Conservation (phyloP, 2,888 invertebrate species). For the Mycalesis mineus region DNA sequence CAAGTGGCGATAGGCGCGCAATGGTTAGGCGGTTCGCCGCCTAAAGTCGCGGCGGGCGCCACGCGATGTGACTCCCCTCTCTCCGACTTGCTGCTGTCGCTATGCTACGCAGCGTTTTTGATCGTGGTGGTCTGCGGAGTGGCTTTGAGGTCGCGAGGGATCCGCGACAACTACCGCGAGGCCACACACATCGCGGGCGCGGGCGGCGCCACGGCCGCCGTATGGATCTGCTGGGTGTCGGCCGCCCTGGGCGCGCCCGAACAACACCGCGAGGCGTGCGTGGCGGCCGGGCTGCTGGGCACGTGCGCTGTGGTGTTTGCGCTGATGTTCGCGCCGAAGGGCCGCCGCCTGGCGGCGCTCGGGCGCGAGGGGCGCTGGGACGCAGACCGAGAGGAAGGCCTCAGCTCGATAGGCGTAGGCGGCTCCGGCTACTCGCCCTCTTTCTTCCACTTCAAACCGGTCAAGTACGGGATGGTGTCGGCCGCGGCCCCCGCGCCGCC, state of each 20-base stretch:
- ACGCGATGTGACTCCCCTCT: conserved; percentile 82
- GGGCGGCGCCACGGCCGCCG: conserved; percentile 89
- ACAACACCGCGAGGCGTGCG: conserved; percentile 89
- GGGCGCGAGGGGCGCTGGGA: conserved; percentile 92
- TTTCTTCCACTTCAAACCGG: conserved; percentile 95
- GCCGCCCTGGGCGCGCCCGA: conserved; percentile 89
- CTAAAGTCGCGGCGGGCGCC: conserved; percentile 58
- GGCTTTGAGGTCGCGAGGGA: conserved; percentile 90
- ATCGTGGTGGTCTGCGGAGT: conserved; percentile 90
- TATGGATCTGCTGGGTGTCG: conserved; percentile 91
- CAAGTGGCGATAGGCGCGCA: conserved; percentile 91
- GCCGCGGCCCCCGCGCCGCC: conserved; percentile 63
- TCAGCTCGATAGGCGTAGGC: conserved; percentile 86
- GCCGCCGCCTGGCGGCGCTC: conserved; percentile 93
- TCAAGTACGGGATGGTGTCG: conserved; percentile 85
- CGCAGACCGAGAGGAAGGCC: conserved; percentile 89
- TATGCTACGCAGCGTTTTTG: conserved; percentile 90
- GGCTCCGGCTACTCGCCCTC: conserved; percentile 93
- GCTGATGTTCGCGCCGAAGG: conserved; percentile 96
- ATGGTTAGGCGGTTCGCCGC: conserved; percentile 90
- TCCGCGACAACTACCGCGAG: conserved; percentile 95
- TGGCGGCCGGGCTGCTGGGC: conserved; percentile 92
- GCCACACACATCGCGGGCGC: conserved; percentile 94
- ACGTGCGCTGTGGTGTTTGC: conserved; percentile 92
- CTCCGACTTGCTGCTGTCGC: conserved; percentile 85